A percentile compares a stretch with the other conserved stretches of the same genome.
Evolutionary conservation across 37 sponge, comb jelly and placozoan species (phyloP).

Genomic region (Amphimedon queenslandica): DNA sequence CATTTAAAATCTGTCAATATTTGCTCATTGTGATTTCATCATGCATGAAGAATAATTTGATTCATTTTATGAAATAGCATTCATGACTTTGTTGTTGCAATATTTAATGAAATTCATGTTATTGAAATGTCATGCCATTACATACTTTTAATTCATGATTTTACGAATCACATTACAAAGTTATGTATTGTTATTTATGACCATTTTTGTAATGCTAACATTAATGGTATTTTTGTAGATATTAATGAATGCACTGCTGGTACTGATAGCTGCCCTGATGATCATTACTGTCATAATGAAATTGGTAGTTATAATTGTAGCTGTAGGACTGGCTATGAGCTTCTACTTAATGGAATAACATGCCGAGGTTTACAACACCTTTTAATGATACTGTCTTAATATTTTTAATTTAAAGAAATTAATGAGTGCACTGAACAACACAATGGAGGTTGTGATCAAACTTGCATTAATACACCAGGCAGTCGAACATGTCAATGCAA

Average conservation of each 20-base stretch:
- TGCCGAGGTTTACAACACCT: slow-evolving; percentile 17
- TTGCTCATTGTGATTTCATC: no score
- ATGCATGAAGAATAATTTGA: no score
- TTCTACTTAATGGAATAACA: neutral
- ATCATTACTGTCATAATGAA: slow-evolving; percentile 1
- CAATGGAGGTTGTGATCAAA: slow-evolving; percentile 3
- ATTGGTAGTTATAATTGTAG: slow-evolving; percentile 7
- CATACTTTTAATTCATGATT: neutral
- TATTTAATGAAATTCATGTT: no score
- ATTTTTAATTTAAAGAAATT: slow-evolving; percentile 19
- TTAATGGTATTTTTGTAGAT: neutral
- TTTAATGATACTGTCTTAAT: neutral
- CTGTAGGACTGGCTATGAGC: slow-evolving; percentile 16
- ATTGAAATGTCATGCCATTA: neutral
- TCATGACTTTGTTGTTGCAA: no score
- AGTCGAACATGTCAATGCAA: slow-evolving; percentile 36
- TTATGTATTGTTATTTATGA: no score
- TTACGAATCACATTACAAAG: no score
- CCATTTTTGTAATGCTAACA: no score
- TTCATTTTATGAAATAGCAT: no score
- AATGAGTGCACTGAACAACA: slow-evolving; percentile 23
- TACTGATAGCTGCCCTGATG: slow-evolving; percentile 9
- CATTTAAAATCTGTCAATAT: no score
- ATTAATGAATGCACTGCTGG: slow-evolving; percentile 12
- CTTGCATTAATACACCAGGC: slow-evolving; percentile 31